Evolutionary conservation across 1,140 invertebrate species (phyloP).

Genomic region (Drosophila kurseongensis): DNA sequence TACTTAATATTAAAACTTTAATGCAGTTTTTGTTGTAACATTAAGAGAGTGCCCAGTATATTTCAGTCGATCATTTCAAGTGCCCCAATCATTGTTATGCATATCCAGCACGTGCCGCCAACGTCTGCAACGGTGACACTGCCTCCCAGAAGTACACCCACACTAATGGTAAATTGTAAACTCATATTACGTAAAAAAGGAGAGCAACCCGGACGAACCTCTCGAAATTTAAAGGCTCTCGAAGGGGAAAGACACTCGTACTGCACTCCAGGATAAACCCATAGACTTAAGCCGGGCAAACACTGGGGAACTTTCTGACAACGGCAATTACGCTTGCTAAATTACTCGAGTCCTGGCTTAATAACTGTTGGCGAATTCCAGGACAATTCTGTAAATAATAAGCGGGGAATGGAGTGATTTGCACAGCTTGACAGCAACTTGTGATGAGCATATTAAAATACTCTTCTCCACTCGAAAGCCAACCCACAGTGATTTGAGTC

Average conservation of each 20-base stretch:
- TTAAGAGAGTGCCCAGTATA: too few species aligned
- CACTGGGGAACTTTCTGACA: neutral
- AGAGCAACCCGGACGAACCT: neutral
- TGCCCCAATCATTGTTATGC: neutral
- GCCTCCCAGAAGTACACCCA: conserved; percentile 22
- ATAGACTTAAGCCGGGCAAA: conserved; percentile 2
- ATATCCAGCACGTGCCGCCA: conserved; percentile 46
- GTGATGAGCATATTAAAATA: conserved; percentile 6
- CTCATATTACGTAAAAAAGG: conserved; percentile 39
- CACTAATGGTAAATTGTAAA: neutral
- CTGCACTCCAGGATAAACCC: neutral
- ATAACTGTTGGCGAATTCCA: conserved; percentile 3
- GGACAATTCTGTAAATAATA: neutral
- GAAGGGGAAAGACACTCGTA: conserved; percentile 6
- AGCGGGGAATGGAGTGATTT: conserved; percentile 3
- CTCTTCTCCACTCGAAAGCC: neutral
- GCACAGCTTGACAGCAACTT: conserved; percentile 13
- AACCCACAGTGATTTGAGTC: conserved; percentile 13
- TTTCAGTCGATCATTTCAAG: conserved; percentile 1
- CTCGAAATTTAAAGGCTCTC: conserved; percentile 8
- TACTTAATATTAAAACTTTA: too few species aligned
- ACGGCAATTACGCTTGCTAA: conserved; percentile 28
- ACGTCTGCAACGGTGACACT: neutral
- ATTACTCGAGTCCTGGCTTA: conserved; percentile 10
- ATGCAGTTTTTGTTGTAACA: too few species aligned